A percentile compares a stretch with the other conserved stretches of the same genome.
phyloP scores from a whole-genome alignment of 2,113 vertebrate genomes.

The Leptosomus discolor region DNA sequence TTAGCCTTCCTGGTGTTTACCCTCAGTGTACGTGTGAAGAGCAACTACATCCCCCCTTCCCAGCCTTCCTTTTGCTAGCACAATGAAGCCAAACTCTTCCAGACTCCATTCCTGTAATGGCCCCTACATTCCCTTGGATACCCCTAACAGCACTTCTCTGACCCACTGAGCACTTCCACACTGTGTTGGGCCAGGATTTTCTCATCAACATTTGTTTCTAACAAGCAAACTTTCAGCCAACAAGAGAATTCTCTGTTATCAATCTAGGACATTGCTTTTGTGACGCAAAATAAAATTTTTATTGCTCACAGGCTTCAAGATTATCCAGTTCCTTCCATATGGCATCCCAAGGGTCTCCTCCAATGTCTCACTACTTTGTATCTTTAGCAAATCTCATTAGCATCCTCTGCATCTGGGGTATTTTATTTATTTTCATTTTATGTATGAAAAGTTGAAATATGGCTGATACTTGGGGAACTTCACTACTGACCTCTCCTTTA shows the following conservation, averaged over 20 bases:
- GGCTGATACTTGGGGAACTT: background rate
- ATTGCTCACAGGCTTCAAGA: background rate
- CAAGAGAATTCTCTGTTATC: background rate
- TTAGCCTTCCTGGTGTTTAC: background rate
- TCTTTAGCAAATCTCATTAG: background rate
- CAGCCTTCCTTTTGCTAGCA: background rate
- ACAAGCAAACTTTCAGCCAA: background rate
- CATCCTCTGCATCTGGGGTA: background rate
- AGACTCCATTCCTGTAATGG: background rate
- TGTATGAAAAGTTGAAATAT: background rate
- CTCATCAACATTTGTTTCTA: background rate
- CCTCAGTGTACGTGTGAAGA: background rate
- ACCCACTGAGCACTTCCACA: background rate
- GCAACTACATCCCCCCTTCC: background rate
- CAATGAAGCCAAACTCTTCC: background rate
- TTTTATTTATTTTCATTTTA: background rate
- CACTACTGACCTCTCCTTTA: background rate
- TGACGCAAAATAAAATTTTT: background rate
- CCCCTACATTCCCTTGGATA: too few species aligned
- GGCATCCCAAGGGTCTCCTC: background rate
- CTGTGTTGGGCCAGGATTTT: background rate
- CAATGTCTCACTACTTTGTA: accelerated
- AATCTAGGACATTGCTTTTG: background rate
- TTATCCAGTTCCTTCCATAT: background rate
- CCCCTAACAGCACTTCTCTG: background rate